Evolutionary conservation across 1,140 invertebrate species (phyloP).

Genomic region (Notospermus geniculatus): DNA sequence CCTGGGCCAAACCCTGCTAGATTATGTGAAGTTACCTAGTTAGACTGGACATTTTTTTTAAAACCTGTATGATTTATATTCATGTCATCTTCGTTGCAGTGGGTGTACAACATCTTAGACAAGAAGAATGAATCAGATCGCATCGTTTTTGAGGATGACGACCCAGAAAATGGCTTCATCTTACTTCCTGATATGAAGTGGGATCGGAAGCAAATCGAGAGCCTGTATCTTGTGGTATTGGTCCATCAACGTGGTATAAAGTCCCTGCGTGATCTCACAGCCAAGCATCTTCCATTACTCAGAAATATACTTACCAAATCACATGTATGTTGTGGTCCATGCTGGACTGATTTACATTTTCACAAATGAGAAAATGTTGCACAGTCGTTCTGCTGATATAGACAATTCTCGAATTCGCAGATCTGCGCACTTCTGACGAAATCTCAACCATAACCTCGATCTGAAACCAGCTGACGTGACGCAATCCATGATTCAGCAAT

Average conservation of each 20-base stretch:
- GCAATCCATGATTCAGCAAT: too few species aligned
- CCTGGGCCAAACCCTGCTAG: too few species aligned
- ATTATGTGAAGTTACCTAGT: too few species aligned
- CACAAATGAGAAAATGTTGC: too few species aligned
- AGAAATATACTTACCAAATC: conserved; percentile 76
- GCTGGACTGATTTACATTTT: too few species aligned
- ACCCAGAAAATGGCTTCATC: conserved; percentile 77
- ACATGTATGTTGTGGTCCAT: conserved; percentile 63
- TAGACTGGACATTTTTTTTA: not conserved
- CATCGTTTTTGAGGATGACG: conserved; percentile 79
- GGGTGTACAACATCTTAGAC: conserved; percentile 94
- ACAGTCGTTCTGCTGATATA: not conserved
- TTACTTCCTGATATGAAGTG: conserved; percentile 92
- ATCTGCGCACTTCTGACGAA: too few species aligned
- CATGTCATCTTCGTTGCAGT: conserved; percentile 64
- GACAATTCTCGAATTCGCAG: too few species aligned
- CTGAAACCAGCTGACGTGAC: too few species aligned
- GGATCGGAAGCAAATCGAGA: conserved; percentile 75
- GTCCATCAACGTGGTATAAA: conserved; percentile 70
- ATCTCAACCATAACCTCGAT: too few species aligned
- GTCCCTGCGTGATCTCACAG: conserved; percentile 79
- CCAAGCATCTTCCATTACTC: conserved; percentile 75
- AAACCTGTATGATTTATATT: conserved; percentile 5
- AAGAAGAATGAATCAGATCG: conserved; percentile 85
- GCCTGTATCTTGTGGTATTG: conserved; percentile 82